phyloP scores from a whole-genome alignment of 2,888 invertebrate genomes.

The Micoletzkya japonica region DNA sequence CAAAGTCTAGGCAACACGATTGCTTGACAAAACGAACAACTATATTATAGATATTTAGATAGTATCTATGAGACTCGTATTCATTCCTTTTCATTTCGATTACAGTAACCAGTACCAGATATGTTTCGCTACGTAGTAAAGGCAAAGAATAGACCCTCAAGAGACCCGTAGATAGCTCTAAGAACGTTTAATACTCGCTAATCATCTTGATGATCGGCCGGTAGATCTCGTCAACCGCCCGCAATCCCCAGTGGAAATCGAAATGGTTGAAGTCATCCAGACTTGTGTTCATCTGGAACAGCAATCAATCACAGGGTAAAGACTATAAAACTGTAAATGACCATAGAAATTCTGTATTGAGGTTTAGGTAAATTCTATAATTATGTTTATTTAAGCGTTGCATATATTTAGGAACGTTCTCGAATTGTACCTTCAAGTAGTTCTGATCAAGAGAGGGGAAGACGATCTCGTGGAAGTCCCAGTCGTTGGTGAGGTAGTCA shows the following conservation, averaged over 20 bases:
- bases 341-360: neutral
- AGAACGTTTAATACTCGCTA: no score
- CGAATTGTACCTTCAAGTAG: conserved; percentile 1
- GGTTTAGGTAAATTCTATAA: neutral
- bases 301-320: neutral
- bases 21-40: no score
- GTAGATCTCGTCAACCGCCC: conserved; percentile 9
- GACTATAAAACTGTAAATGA: neutral
- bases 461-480: conserved; percentile 14
- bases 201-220: conserved; percentile 23
- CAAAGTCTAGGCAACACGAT: no score
- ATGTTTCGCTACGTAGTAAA: no score
- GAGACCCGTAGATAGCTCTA: no score
- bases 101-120: no score
- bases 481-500: neutral
- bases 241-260: conserved; percentile 24
- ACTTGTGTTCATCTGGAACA: conserved; percentile 12
- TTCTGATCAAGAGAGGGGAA: conserved; percentile 14
- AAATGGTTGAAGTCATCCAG: conserved; percentile 20
- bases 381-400: neutral
- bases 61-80: no score
- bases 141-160: no score
- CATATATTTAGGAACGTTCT: neutral
- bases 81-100: no score
- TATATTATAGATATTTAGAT: no score